Base-by-base conservation (phyloP, 2,888 invertebrate genomes). In the Myopa tessellatipennis region DNA sequence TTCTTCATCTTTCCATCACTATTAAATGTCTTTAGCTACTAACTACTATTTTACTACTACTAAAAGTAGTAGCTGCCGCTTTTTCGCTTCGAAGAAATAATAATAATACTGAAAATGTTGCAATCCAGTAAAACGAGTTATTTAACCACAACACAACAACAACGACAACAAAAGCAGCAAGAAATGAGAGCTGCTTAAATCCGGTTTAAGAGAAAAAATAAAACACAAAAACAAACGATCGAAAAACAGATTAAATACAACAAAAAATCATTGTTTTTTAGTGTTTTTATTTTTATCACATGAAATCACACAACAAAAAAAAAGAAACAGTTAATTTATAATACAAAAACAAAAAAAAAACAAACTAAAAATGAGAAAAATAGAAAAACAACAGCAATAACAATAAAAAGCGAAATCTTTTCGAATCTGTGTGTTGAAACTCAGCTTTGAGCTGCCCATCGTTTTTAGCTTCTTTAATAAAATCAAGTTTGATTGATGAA, bases 41-140 rank as follows among this genome's bases (percentile, higher is more conserved):
- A 10, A 26, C 61, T 61, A n/a, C 60, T 60, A 12, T 18, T 60
- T 36, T 63, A 36, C 63, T 26, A 36, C 34, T 63, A 12, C 12
- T 63, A 7, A 18, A 63, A 12, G 12, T 63, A 6, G 63, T 38
- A 8, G 65, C 65, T 38, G 38, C 65, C 12, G 65, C 36, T 26
- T 8, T 61, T 61, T 61, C 3, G 18, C n/a, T 26, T 26, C 10
- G 45, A 45, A 8, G 10, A 8, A 45, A 45, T 8, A 45, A 45
- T 45, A 45, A 45, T 45, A 45, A n/a, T 8, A n/a, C 14, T 10
- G 26, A 26, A 38, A 65, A 38, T 65, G 65, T 38, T 65, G 65
- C 36, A 38, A 65, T 65, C 65, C 65, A 36, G 65, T 65, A 4
- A 65, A 34, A 65, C 65, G 34, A 65, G 65, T 65, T 65, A 10